Conservation (phyloP, 92 coral and sea anemone genomes). For the Bergia puertoricense region DNA sequence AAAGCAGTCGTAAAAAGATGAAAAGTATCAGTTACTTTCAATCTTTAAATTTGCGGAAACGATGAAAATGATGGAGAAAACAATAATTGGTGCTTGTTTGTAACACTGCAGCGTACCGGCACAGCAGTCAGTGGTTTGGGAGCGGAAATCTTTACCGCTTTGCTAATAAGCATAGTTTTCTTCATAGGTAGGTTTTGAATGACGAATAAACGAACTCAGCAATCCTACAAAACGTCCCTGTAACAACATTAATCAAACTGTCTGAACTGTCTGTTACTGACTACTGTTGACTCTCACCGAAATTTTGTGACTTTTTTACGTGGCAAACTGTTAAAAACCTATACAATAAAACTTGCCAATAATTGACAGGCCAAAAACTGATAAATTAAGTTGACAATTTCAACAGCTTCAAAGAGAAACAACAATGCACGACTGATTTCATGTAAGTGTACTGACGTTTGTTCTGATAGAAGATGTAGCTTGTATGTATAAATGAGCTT, state of each 20-base stretch:
- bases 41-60: too few relatives aligned
- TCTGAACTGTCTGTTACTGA: not conserved
- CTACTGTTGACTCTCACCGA: too few relatives aligned
- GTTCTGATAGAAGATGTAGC: not conserved
- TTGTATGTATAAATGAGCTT: not conserved
- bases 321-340: too few relatives aligned
- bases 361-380: too few relatives aligned
- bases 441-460: not conserved
- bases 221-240: not conserved
- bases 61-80: too few relatives aligned
- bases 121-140: not conserved
- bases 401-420: not conserved
- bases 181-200: conserved; percentile 31
- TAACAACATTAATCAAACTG: not conserved
- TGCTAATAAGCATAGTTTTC: conserved; percentile 25
- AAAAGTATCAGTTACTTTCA: too few relatives aligned
- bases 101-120: conserved; percentile 19
- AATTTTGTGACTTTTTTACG: too few relatives aligned
- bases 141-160: conserved; percentile 31
- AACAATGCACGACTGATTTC: not conserved
- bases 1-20: too few relatives aligned
- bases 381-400: not conserved
- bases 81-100: not conserved
- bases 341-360: too few relatives aligned
- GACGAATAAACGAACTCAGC: not conserved